These are phyloP conservation scores for Phylloscopus trochilus DNA, from an alignment of 2,113 vertebrate genomes.

Conservation along the genomic window DNA sequence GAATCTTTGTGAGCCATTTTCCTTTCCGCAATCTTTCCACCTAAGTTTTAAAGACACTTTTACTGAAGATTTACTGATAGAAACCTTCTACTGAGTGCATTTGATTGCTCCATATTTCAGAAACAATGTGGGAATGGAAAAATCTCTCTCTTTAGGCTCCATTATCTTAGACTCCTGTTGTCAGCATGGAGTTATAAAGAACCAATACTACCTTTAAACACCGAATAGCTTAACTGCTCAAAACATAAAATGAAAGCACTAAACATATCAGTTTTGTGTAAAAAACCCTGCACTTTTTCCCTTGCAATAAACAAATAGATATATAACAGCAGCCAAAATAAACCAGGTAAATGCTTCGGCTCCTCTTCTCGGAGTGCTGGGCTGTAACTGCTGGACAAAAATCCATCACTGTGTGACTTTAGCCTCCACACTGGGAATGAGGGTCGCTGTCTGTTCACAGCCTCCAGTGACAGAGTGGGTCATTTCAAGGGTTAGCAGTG, in stretches of 20 bases:
- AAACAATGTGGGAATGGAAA: constrained; percentile 33
- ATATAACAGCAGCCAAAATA: constrained; percentile 23
- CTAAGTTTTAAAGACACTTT: constrained; percentile 44
- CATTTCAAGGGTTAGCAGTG: background rate
- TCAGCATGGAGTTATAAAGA: constrained; percentile 31
- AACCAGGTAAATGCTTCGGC: background rate
- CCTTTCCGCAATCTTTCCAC: background rate
- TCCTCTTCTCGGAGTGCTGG: background rate
- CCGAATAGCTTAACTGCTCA: constrained; percentile 43
- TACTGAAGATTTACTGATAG: constrained; percentile 39
- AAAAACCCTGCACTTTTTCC: background rate
- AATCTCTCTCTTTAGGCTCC: constrained; percentile 56
- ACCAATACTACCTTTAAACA: constrained; percentile 19
- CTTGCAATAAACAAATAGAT: constrained; percentile 44
- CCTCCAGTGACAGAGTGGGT: background rate
- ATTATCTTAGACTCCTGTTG: constrained; percentile 42
- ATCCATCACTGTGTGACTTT: background rate
- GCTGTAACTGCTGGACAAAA: background rate
- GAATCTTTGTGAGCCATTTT: constrained; percentile 21
- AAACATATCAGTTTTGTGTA: constrained; percentile 41
- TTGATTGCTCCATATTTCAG: constrained; percentile 61
- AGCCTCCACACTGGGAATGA: accelerated
- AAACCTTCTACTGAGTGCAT: constrained; percentile 39
- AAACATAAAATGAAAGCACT: constrained; percentile 59
- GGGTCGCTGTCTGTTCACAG: background rate